Percentiles rank a stretch among this genome's conserved stretches.
These are phyloP conservation scores for Struthidea cinerea DNA, from an alignment of 2,113 vertebrate species.

Conservation along the genomic window DNA sequence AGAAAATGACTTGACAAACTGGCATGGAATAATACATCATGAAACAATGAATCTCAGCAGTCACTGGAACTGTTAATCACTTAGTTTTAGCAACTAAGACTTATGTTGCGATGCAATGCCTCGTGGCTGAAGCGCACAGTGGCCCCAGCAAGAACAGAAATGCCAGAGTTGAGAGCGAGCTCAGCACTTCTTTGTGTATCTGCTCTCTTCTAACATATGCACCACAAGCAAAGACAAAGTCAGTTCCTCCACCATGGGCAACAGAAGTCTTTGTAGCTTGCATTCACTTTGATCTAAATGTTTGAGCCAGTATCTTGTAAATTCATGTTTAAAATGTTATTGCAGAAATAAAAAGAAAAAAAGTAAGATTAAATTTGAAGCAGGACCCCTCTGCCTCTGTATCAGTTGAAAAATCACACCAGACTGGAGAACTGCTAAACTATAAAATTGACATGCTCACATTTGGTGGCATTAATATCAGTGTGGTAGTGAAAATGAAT, in stretches of 20 bases:
- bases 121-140: background rate
- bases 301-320: background rate
- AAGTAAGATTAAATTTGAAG: background rate
- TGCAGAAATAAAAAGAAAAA: background rate
- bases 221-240: background rate
- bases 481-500: background rate
- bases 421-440: background rate
- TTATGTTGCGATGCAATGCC: background rate
- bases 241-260: background rate
- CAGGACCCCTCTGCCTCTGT: background rate
- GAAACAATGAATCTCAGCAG: background rate
- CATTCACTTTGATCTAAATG: background rate
- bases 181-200: background rate
- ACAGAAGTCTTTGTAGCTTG: background rate
- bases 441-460: background rate
- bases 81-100: background rate
- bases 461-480: background rate
- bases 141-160: background rate
- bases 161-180: background rate
- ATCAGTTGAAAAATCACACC: background rate
- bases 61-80: background rate
- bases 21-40: background rate
- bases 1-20: background rate
- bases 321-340: background rate
- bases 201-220: background rate